Base-by-base conservation (phyloP, 1,140 invertebrate species). In the Oppia nitens region DNA sequence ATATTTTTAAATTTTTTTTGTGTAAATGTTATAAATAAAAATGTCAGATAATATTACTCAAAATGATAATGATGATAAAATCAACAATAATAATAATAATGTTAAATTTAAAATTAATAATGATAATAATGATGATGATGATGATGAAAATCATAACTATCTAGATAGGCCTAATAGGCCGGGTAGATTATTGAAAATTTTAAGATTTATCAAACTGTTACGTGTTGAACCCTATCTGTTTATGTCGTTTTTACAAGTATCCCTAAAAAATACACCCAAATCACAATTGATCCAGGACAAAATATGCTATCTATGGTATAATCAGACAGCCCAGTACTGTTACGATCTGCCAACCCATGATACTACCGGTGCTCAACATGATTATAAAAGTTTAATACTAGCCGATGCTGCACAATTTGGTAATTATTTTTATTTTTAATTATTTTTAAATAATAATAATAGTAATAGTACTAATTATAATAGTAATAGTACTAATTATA, bases 161-260 rank as follows among this genome's bases (percentile, higher is more conserved):
- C 49, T 2, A 14, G 23, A 25, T 23, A 25, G 24, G 14, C 45
- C n/a, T 2, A 20, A 48, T 24, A 49, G 2, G 47, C 29, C 9
- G 29, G 17, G 48, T 17, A 57, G 48, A 28, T 50, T 57, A 21
- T 57, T 45, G 56, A 57, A 49, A 28, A n/a, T 57, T 20, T 20
- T 57, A 4, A 50, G 17, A 40, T 40, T 40, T 17, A 40, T 40
- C 6, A 40, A 40, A 40, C 17, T 40, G 17, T 40, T 40, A 17
- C 6, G 32, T 9, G 32, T 40, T 40, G 32, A 40, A 17, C 32
- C 32, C 32, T 40, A 40, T 40, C 17, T 40, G 32, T 40, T 40
- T 40, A 6, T 40, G 17, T 9, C 17, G 6, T 9, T 40, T 6
- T 40, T 40, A 9, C 32, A 40, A 40, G 32, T 17, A 9, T 40